These are phyloP conservation scores for Eupithecia subumbrata DNA, from an alignment of 2,888 invertebrate genomes.

Conservation along the genomic window DNA sequence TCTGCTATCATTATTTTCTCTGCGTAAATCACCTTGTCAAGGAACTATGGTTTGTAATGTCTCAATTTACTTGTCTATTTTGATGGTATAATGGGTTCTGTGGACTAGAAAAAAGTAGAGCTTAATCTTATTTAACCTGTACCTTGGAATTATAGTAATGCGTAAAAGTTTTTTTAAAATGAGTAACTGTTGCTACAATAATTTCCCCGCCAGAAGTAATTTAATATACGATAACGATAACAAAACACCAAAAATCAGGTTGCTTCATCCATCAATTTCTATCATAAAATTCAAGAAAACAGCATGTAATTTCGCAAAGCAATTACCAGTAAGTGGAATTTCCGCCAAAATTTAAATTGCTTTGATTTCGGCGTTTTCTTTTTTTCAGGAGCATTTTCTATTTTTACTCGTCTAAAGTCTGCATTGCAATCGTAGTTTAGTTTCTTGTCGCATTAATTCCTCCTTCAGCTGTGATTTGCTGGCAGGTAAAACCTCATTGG, in stretches of 20 bases:
- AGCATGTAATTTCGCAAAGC: slow-evolving; percentile 22
- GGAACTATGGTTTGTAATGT: slow-evolving; percentile 18
- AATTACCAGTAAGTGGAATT: slow-evolving; percentile 21
- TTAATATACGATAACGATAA: neutral
- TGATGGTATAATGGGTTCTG: slow-evolving; percentile 7
- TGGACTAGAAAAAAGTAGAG: neutral
- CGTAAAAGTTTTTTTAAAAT: neutral
- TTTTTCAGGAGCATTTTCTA: slow-evolving; percentile 27
- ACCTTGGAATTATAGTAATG: neutral
- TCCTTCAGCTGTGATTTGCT: neutral
- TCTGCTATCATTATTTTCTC: slow-evolving; percentile 31
- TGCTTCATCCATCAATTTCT: neutral
- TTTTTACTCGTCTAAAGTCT: slow-evolving; percentile 15
- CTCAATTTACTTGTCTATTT: slow-evolving; percentile 17
- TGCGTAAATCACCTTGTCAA: slow-evolving; percentile 53
- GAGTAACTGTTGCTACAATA: neutral
- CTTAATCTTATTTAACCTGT: neutral
- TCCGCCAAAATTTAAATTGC: slow-evolving; percentile 22
- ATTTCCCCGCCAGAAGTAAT: neutral
- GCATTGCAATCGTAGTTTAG: slow-evolving; percentile 4
- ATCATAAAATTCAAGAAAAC: neutral
- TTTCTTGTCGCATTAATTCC: slow-evolving; percentile 37
- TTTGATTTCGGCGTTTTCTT: slow-evolving; percentile 16
- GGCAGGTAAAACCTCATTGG: slow-evolving; percentile 17
- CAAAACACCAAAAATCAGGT: neutral